Conservation (phyloP, 2,888 invertebrate genomes). For the Apamea epomidion region DNA sequence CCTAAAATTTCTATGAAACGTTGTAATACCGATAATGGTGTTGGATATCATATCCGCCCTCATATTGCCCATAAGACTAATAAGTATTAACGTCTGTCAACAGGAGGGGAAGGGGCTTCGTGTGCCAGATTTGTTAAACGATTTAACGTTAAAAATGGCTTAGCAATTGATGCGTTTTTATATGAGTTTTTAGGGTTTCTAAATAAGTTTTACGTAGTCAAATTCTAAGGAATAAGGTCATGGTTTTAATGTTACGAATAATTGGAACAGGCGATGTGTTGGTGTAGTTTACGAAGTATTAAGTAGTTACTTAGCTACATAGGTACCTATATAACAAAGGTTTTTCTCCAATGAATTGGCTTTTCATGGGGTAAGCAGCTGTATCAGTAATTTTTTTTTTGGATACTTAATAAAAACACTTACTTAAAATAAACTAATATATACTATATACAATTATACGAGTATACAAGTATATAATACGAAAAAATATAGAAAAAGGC, state of each 20-base stretch:
- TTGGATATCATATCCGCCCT: conserved; percentile 28
- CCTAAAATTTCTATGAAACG: conserved; percentile 14
- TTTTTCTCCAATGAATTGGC: neutral
- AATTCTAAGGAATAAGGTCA: neutral
- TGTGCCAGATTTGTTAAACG: conserved; percentile 48
- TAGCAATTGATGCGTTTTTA: conserved; percentile 36
- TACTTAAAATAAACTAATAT: too few relatives aligned
- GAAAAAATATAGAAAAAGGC: too few relatives aligned
- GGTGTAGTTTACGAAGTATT: neutral
- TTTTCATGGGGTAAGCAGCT: neutral
- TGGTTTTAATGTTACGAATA: neutral
- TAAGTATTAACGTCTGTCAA: conserved; percentile 26
- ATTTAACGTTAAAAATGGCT: conserved; percentile 47
- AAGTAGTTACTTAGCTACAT: neutral
- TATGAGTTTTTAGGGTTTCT: conserved; percentile 31
- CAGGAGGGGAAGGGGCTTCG: conserved; percentile 29
- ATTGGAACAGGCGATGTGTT: neutral
- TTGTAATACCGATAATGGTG: conserved; percentile 9
- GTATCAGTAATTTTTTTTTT: neutral
- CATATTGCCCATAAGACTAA: conserved; percentile 32
- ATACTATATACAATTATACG: too few relatives aligned
- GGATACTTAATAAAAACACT: too few relatives aligned
- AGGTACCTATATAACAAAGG: neutral
- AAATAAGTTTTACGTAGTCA: neutral
- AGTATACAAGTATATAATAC: too few relatives aligned